Base-by-base conservation (phyloP, 2,888 invertebrate species). In the Lordiphosa fenestrarum region DNA sequence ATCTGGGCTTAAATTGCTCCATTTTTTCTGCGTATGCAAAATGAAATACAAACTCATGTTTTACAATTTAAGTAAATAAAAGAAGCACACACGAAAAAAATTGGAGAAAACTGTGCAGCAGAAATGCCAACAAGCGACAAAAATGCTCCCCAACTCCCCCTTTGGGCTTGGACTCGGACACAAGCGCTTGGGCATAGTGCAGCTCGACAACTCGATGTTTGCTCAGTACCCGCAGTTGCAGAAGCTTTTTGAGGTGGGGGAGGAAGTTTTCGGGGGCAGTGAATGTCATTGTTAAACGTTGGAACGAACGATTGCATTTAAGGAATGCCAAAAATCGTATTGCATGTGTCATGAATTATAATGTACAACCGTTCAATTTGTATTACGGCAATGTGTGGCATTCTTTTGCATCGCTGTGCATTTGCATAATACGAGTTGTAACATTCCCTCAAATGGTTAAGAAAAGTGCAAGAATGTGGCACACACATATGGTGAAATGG, bases 321-420 rank as follows among this genome's bases (percentile, higher is more conserved):
- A 62, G 49, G 48, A 53, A 66, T 48, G 49, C 36, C 52, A 60
- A 68, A 73, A 73, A 69, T 77, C 74, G 70, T 62, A 68, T 63
- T 68, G 74, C 72, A 50, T 67, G 65, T 66, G 66, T 68, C 70
- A 72, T 74, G 82, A 77, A 77, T 81, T 74, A 77, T 77, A 77
- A 73, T 77, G 75, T 56, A 62, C 47, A 58, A 61, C 56, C 63
- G 65, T 72, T 74, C 66, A 72, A 70, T 77, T 65, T 68, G 66
- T 76, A 66, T 59, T 73, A 73, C 59, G 60, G 66, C 55, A 50
- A 61, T 49, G 47, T 23, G 56, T 10, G 9, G 6, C 13, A 10
- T 13, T n/a, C 35, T 4, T 30, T 48, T 37, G 30, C 36, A 36
- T 36, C 46, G 25, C 30, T 19, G 41, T 35, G 53, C 44, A 56